Evolutionary conservation across 1,140 invertebrate genomes (phyloP), one percentile per base, ranked within the genome.

Genomic region (Hylaeus volcanicus): DNA sequence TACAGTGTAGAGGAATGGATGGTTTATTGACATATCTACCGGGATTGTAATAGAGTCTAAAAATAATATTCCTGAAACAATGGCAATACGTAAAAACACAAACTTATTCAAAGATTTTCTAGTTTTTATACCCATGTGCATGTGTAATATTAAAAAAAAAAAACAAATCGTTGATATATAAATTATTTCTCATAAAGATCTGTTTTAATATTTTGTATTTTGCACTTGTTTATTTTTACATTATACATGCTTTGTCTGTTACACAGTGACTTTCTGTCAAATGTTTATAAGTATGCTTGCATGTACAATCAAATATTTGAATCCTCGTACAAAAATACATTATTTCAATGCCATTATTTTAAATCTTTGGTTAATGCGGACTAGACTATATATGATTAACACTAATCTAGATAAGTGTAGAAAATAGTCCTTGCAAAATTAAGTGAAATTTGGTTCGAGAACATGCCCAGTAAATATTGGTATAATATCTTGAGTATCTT

Each of bases 381-480:
- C 61, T 74, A 74, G 73, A 65, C 26, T 26, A 26, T 11, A 37
- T 15, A 2, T 48, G 9, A 14, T 9, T 5, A 26, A n/a, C 6
- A 53, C n/a, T 51, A 48, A 11, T 45, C 2, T 68, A 11, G 4
- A 39, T 68, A 6, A 1, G 6, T 5, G 8, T 5, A 43, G 14
- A 58, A 12, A 60, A 45, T 43, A 72, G 26, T 14, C 1, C 2
- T 43, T 5, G 12, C 8, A 15, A 43, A 55, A 41, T 55, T 51
- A 74, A 14, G 8, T 53, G 45, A 56, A 65, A 65, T 1, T 63
- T 45, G 85, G 83, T 8, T 77, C 65, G 0, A 58, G 9, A 12
- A 85, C 26, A 26, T 58, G 74, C 12, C 86, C 88, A 14, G 43
- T 15, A 60, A 89, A 87, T 26, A 87, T 45, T 12, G 69, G 12